A percentile compares a stretch with the other conserved stretches of the same genome.
Evolutionary conservation across 2,888 invertebrate species (phyloP).

Genomic region (Erebia ligea): DNA sequence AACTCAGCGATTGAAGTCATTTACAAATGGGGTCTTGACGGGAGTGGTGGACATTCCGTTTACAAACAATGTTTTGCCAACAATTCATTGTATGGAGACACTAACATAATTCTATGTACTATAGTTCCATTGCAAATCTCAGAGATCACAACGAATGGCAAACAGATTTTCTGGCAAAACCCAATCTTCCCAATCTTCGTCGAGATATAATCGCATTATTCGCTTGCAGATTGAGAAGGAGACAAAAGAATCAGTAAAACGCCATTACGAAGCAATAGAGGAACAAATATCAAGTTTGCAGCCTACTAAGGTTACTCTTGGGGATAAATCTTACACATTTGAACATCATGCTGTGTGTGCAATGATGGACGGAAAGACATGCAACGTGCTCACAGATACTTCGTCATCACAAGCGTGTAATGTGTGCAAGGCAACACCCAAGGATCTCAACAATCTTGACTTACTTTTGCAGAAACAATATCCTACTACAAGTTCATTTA

Average conservation of each 20-base stretch:
- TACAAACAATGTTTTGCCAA: slow-evolving; percentile 24
- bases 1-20: neutral
- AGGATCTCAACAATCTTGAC: slow-evolving; percentile 35
- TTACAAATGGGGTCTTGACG: slow-evolving; percentile 1
- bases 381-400: slow-evolving; percentile 34
- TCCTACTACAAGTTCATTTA: slow-evolving; percentile 5
- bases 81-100: slow-evolving; percentile 27
- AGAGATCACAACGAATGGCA: slow-evolving; percentile 19
- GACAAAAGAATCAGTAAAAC: slow-evolving; percentile 27
- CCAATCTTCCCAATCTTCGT: slow-evolving; percentile 17
- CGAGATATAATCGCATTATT: slow-evolving; percentile 28
- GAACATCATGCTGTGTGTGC: slow-evolving; percentile 26
- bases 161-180: slow-evolving; percentile 16
- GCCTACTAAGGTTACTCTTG: slow-evolving; percentile 23
- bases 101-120: slow-evolving; percentile 27
- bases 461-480: slow-evolving; percentile 30
- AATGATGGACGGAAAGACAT: slow-evolving; percentile 13
- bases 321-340: slow-evolving; percentile 24
- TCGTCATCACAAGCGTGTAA: slow-evolving; percentile 36
- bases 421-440: slow-evolving; percentile 37
- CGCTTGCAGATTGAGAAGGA: slow-evolving; percentile 25
- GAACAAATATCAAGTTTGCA: slow-evolving; percentile 20
- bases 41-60: neutral
- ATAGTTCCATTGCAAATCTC: neutral
- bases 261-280: slow-evolving; percentile 23